These are phyloP conservation scores for Daphoenositta chrysoptera DNA, from an alignment of 2,113 vertebrate genomes.

Conservation along the genomic window DNA sequence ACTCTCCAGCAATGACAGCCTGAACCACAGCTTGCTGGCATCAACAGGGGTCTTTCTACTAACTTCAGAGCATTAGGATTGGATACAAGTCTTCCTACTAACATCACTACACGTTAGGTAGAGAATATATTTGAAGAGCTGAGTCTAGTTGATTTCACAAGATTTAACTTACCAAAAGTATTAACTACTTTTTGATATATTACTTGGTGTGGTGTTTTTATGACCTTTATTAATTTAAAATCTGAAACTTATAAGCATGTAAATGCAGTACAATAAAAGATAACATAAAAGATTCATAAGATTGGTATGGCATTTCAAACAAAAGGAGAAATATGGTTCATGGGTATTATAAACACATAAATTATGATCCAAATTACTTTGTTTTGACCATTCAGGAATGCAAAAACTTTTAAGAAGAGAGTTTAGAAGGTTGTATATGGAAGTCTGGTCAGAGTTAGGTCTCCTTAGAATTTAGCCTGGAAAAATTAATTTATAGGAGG, in stretches of 20 bases:
- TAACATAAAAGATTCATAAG: neutral
- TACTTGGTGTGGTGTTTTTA: neutral
- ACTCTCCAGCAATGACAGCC: neutral
- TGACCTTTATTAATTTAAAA: conserved; percentile 24
- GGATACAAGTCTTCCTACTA: neutral
- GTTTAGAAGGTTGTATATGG: neutral
- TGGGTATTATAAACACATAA: neutral
- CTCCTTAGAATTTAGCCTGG: neutral
- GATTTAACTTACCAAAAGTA: neutral
- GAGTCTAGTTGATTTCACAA: neutral
- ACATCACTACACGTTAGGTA: neutral
- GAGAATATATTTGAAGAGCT: neutral
- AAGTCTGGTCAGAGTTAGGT: neutral
- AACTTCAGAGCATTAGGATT: neutral
- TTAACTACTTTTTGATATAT: neutral
- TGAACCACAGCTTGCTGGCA: neutral
- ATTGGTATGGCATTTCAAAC: neutral
- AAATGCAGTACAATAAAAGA: neutral
- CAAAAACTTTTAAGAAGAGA: neutral
- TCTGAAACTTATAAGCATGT: conserved; percentile 4
- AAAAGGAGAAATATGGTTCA: neutral
- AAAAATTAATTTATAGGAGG: neutral
- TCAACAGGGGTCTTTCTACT: neutral
- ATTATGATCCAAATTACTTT: neutral
- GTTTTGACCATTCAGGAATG: neutral